Base-by-base conservation (phyloP, 2,797 vertebrate genomes). In the Acanthopagrus latus region DNA sequence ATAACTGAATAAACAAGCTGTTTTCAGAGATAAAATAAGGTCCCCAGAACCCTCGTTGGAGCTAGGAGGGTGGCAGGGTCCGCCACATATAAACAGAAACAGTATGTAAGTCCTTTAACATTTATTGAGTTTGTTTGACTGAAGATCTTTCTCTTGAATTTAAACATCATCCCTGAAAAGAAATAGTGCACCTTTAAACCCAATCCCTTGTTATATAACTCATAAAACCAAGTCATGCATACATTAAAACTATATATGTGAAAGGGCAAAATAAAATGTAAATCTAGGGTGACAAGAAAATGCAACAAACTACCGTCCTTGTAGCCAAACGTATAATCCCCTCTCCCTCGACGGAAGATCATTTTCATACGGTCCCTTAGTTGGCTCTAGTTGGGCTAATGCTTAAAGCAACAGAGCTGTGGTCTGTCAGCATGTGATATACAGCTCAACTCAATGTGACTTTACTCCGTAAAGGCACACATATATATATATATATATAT, bases 331-430 rank as follows among this genome's bases (percentile, higher is more conserved):
- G 3, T 23, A 21, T 6, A 47, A 43, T 23, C 25, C 11, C 21
- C 1, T 38, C 8, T 6, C 3, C 9, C 17, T 51, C 46, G 57
- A 21, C 44, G 57, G 0, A 38, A 71, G 48, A 60, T 54, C n/a
- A 74, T 23, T 64, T 18, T 29, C 29, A 29, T 5, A 64, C 50
- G 44, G 12, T 78, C 58, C 38, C 44, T 73, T n/a, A 33, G 23
- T 63, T 52, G 44, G 48, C 58, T 56, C 50, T 33, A 8, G 47
- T 74, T n/a, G 25, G 52, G 18, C n/a, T 54, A 47, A 11, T 12
- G 51, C 58, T 84, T 85, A 67, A 71, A 78, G 71, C 62, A 85
- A 79, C 52, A 78, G 21, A 43, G 43, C 50, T 68, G 76, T 17
- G 77, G 77, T 75, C 54, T 57, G 10, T 16, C 62, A 25, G 21